Percentiles rank a stretch among this genome's conserved stretches.
These are phyloP conservation scores for Natrix natrix DNA, from an alignment of 2,797 vertebrate genomes.

Conservation along the genomic window DNA sequence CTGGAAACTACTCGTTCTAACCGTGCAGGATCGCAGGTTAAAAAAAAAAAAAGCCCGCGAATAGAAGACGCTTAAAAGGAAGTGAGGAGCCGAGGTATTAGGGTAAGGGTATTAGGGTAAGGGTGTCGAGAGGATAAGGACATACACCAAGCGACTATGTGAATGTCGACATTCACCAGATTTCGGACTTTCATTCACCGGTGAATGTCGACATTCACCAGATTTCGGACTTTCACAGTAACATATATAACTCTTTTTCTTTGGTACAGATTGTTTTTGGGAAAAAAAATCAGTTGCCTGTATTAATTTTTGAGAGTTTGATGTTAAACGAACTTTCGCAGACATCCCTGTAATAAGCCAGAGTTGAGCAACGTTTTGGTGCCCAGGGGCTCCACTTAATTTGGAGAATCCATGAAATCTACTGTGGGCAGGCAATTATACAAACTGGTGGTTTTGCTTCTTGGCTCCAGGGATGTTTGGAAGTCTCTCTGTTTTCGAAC, in stretches of 20 bases:
- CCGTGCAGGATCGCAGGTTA: too few relatives aligned
- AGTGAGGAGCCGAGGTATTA: too few relatives aligned
- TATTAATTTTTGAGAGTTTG: background rate
- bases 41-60: too few relatives aligned
- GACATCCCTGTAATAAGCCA: background rate
- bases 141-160: too few relatives aligned
- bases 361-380: background rate
- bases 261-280: background rate
- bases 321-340: background rate
- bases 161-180: too few relatives aligned
- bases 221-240: too few relatives aligned
- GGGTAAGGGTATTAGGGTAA: too few relatives aligned
- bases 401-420: background rate
- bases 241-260: background rate
- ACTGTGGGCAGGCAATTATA: background rate
- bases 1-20: too few relatives aligned
- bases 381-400: background rate
- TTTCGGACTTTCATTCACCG: too few relatives aligned
- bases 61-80: too few relatives aligned
- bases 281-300: background rate
- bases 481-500: background rate
- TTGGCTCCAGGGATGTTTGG: background rate
- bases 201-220: too few relatives aligned
- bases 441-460: background rate
- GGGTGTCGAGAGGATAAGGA: too few relatives aligned